Conservation (phyloP, 2,113 vertebrate species). For the Myotis brandtii region DNA sequence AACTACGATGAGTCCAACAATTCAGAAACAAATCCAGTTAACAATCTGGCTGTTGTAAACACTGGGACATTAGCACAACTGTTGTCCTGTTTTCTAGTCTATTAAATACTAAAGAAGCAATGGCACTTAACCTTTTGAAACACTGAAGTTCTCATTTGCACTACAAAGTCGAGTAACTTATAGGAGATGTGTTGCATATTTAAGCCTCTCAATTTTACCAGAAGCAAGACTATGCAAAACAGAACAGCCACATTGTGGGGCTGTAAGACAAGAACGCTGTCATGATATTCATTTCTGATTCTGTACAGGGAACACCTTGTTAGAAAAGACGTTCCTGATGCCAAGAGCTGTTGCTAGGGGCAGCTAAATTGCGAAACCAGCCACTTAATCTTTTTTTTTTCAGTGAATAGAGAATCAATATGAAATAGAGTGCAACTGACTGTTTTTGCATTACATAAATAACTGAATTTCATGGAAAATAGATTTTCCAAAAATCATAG, state of each 20-base stretch:
- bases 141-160: not conserved
- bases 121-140: not conserved
- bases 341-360: not conserved
- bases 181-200: not conserved
- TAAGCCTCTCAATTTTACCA: not conserved
- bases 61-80: not conserved
- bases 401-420: not conserved
- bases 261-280: not conserved
- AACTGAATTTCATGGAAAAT: conserved; percentile 50
- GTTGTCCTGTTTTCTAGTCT: not conserved
- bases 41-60: not conserved
- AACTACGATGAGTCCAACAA: not conserved
- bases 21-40: not conserved
- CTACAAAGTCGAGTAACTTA: not conserved
- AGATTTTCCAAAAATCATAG: not conserved
- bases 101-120: conserved; percentile 15
- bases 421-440: not conserved
- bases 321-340: not conserved
- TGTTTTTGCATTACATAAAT: not conserved
- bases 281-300: not conserved
- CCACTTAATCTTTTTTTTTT: not conserved
- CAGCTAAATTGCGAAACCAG: not conserved
- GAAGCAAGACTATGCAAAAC: not conserved
- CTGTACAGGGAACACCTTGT: not conserved
- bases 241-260: not conserved